Percentiles rank a stretch among this genome's conserved stretches.
phyloP scores from a whole-genome alignment of 2,888 invertebrate species.

The Amiota mariae region DNA sequence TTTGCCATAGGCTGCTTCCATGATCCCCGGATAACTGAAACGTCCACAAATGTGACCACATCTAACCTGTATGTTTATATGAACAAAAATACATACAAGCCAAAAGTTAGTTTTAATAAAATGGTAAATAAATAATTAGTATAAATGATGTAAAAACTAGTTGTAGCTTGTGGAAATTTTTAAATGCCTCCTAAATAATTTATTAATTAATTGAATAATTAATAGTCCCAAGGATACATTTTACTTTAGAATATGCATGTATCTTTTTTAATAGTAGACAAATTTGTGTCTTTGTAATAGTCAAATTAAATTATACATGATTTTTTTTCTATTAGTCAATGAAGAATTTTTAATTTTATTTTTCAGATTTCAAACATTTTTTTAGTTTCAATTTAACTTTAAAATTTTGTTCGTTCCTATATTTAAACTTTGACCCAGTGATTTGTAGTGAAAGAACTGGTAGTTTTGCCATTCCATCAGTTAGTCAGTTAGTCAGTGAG shows the following conservation, averaged over 20 bases:
- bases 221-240: neutral
- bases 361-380: too few relatives aligned
- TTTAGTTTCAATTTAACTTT: conserved; percentile 42
- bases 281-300: too few relatives aligned
- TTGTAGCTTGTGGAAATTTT: too few relatives aligned
- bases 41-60: conserved; percentile 84
- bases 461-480: neutral
- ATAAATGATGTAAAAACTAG: neutral
- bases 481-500: conserved; percentile 15
- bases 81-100: conserved; percentile 5
- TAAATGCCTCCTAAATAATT: too few relatives aligned
- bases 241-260: neutral
- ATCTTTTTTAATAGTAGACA: neutral
- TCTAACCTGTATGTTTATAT: conserved; percentile 70
- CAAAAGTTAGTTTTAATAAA: conserved; percentile 21
- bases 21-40: conserved; percentile 83
- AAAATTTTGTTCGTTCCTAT: neutral
- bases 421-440: neutral
- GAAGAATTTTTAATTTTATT: too few relatives aligned
- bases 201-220: neutral
- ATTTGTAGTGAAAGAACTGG: neutral
- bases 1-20: conserved; percentile 86
- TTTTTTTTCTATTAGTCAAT: too few relatives aligned
- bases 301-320: too few relatives aligned
- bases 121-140: neutral